Conservation (phyloP, 2,888 invertebrate species). For the Sinodicranocentrus sp. region DNA sequence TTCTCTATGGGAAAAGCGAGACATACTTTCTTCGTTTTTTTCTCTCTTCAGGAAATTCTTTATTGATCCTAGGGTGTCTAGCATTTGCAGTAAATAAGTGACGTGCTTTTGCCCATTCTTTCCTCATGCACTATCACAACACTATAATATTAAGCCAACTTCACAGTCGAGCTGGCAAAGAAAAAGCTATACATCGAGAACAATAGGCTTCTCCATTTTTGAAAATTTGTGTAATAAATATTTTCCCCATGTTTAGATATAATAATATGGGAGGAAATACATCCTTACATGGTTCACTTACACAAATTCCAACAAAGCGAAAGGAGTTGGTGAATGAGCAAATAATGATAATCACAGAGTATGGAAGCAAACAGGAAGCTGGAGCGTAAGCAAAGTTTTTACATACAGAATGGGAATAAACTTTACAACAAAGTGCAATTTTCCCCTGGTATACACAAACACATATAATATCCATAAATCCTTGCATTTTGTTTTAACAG, state of each 20-base stretch:
- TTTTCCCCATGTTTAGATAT: neutral
- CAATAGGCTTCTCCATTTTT: neutral
- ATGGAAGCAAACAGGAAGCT: neutral
- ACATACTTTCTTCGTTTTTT: constrained; percentile 29
- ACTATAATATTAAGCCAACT: neutral
- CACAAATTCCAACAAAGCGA: neutral
- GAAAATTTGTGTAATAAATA: neutral
- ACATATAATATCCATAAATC: constrained; percentile 49
- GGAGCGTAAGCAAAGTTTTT: neutral
- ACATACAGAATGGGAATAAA: neutral
- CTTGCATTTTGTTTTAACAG: constrained; percentile 14
- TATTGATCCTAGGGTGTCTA: constrained; percentile 52
- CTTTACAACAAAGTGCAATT: constrained; percentile 7
- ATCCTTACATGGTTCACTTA: neutral
- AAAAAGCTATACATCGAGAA: neutral
- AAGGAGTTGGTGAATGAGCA: constrained; percentile 7
- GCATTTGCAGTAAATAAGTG: constrained; percentile 25
- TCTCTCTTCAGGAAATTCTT: constrained; percentile 62
- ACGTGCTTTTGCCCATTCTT: neutral
- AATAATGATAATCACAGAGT: constrained; percentile 31
- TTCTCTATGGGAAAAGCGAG: neutral
- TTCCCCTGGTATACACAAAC: neutral
- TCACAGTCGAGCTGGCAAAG: neutral
- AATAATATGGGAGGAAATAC: neutral
- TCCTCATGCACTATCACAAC: too few relatives aligned